Percentiles rank a stretch among this genome's conserved stretches.
phyloP scores from a whole-genome alignment of 2,113 vertebrate genomes.

The Gymnogyps californianus region DNA sequence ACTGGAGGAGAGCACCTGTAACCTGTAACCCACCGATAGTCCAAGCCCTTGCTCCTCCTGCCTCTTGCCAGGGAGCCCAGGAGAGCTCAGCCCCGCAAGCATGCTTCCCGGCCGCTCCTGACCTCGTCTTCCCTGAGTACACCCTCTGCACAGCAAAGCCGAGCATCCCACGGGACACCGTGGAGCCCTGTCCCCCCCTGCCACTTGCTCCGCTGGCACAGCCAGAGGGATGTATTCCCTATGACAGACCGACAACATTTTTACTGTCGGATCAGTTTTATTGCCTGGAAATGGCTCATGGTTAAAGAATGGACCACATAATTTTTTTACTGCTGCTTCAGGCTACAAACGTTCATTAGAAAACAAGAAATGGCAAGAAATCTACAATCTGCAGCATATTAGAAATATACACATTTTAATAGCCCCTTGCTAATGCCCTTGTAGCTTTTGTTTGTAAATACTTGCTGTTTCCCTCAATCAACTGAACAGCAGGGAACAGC shows the following conservation, averaged over 20 bases:
- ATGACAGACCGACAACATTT: fast-evolving
- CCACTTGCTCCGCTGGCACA: fast-evolving
- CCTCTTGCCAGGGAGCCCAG: not conserved
- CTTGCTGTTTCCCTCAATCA: not conserved
- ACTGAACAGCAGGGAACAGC: not conserved
- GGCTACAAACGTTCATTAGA: not conserved
- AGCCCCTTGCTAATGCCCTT: not conserved
- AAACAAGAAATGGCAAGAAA: not conserved
- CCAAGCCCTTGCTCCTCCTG: not conserved
- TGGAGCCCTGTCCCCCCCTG: fast-evolving
- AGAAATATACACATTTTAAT: not conserved
- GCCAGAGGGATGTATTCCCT: fast-evolving
- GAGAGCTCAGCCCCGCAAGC: not conserved
- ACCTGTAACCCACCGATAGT: fast-evolving
- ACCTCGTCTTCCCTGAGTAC: fast-evolving
- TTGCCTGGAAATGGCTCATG: not conserved
- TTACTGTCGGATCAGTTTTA: not conserved
- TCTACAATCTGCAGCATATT: not conserved
- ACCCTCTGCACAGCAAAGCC: not conserved
- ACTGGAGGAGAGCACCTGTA: not conserved
- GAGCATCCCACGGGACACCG: fast-evolving
- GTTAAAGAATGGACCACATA: not conserved
- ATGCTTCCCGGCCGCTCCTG: not conserved
- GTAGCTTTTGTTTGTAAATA: not conserved
- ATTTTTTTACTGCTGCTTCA: not conserved